These are phyloP conservation scores for Lamellibrachia satsuma DNA, from an alignment of 2,888 invertebrate genomes.

Conservation along the genomic window DNA sequence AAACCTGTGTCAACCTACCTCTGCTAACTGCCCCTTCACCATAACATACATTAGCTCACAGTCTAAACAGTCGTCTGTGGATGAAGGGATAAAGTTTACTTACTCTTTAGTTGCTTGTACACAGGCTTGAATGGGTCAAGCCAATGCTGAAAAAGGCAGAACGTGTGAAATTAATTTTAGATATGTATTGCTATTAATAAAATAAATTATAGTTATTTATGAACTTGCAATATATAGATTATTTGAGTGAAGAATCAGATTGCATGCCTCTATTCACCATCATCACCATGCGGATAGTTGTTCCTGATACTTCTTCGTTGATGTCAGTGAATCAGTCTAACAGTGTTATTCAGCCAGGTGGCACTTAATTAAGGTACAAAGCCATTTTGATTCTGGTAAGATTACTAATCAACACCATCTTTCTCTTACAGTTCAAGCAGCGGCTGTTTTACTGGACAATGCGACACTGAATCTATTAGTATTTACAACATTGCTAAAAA, in stretches of 20 bases:
- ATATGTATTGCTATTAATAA: neutral
- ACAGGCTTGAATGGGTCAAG: constrained; percentile 56
- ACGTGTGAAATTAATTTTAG: neutral
- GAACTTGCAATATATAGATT: neutral
- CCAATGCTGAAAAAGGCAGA: constrained; percentile 59
- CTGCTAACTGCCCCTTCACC: neutral
- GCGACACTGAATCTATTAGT: too few relatives aligned
- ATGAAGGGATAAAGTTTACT: constrained; percentile 34
- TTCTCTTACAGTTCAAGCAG: too few relatives aligned
- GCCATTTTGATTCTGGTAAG: too few relatives aligned
- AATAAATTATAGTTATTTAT: neutral
- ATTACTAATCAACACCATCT: too few relatives aligned
- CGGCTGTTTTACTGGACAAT: too few relatives aligned
- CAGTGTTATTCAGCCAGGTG: too few relatives aligned
- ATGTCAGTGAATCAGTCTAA: too few relatives aligned
- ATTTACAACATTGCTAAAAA: too few relatives aligned
- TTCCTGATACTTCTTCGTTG: too few relatives aligned
- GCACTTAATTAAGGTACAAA: too few relatives aligned
- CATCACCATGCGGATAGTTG: too few relatives aligned
- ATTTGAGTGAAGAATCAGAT: neutral
- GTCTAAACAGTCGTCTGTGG: neutral
- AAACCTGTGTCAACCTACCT: neutral
- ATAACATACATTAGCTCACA: neutral
- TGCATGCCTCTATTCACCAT: neutral
- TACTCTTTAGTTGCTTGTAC: constrained; percentile 61